phyloP scores from a whole-genome alignment of 1,140 invertebrate species.

The Drosophila ogumai region DNA sequence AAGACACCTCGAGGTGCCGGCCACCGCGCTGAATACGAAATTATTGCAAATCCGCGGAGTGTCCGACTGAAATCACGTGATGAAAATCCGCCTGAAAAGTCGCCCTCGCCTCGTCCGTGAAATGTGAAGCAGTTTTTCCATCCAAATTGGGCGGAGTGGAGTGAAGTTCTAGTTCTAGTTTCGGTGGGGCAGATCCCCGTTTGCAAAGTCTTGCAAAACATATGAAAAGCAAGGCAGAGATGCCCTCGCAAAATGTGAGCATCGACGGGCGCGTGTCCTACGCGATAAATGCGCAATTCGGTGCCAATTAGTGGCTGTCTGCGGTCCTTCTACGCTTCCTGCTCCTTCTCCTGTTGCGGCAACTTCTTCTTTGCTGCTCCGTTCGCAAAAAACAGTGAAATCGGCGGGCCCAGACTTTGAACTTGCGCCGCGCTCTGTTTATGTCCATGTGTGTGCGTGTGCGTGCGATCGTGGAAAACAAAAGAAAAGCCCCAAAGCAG shows the following conservation, averaged over 20 bases:
- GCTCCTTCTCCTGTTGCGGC: slow-evolving; percentile 21
- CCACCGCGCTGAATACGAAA: slow-evolving; percentile 32
- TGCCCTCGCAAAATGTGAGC: slow-evolving; percentile 59
- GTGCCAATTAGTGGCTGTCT: slow-evolving; percentile 66
- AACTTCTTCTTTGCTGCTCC: slow-evolving; percentile 16
- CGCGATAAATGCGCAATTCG: slow-evolving; percentile 73
- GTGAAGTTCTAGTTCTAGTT: slow-evolving; percentile 24
- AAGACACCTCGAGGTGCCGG: slow-evolving; percentile 35
- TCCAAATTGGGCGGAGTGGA: slow-evolving; percentile 58
- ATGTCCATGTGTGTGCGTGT: slow-evolving; percentile 25
- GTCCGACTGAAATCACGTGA: slow-evolving; percentile 63
- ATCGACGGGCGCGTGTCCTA: slow-evolving; percentile 54
- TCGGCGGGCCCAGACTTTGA: slow-evolving; percentile 66
- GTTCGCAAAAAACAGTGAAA: slow-evolving; percentile 24
- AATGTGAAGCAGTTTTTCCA: slow-evolving; percentile 62
- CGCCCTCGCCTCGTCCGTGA: slow-evolving; percentile 58
- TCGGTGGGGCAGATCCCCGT: background rate
- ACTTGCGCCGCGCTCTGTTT: slow-evolving; percentile 50
- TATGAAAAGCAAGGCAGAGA: slow-evolving; percentile 19
- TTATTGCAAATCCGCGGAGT: background rate
- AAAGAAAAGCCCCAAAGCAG: slow-evolving; percentile 65
- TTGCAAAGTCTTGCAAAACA: slow-evolving; percentile 19
- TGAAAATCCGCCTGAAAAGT: slow-evolving; percentile 77
- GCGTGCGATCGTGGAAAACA: slow-evolving; percentile 67
- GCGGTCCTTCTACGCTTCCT: slow-evolving; percentile 31